These are phyloP conservation scores for Leptopilina boulardi DNA, from an alignment of 1,140 invertebrate species.

Conservation along the genomic window DNA sequence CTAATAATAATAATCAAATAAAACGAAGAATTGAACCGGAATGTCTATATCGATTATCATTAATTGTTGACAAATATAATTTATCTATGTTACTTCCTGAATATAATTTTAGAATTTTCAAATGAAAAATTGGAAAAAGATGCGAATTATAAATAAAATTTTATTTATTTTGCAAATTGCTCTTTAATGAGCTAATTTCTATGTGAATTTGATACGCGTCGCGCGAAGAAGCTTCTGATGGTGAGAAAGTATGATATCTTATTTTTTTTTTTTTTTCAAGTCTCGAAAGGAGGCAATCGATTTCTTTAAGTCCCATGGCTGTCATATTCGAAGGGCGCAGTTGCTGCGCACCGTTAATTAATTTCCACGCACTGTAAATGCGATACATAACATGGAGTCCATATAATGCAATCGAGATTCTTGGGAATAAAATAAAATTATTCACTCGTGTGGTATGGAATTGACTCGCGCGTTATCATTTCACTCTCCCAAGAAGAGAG, in stretches of 20 bases:
- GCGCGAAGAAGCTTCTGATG: slow-evolving; percentile 5
- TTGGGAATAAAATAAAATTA: slow-evolving; percentile 26
- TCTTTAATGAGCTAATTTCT: slow-evolving; percentile 21
- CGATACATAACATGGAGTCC: slow-evolving; percentile 9
- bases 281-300: not conserved
- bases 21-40: slow-evolving; percentile 29
- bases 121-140: not conserved
- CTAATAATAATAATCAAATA: slow-evolving; percentile 25
- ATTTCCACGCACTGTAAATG: not conserved
- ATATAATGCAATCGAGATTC: slow-evolving; percentile 31
- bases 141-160: not conserved
- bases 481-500: not conserved
- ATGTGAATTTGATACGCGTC: slow-evolving; percentile 14
- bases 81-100: slow-evolving; percentile 8
- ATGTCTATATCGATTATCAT: slow-evolving; percentile 26
- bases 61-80: slow-evolving; percentile 30
- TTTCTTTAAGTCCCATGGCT: slow-evolving; percentile 16
- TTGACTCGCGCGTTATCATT: slow-evolving; percentile 12
- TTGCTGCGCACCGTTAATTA: slow-evolving; percentile 29
- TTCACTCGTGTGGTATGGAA: slow-evolving; percentile 11
- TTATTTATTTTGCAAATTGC: slow-evolving; percentile 1
- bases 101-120: not conserved
- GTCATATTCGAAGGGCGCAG: slow-evolving; percentile 28
- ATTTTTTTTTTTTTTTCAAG: not conserved
- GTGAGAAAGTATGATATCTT: slow-evolving; percentile 23